These are phyloP conservation scores for Gadus macrocephalus DNA, from an alignment of 2,113 vertebrate species.

Conservation along the genomic window DNA sequence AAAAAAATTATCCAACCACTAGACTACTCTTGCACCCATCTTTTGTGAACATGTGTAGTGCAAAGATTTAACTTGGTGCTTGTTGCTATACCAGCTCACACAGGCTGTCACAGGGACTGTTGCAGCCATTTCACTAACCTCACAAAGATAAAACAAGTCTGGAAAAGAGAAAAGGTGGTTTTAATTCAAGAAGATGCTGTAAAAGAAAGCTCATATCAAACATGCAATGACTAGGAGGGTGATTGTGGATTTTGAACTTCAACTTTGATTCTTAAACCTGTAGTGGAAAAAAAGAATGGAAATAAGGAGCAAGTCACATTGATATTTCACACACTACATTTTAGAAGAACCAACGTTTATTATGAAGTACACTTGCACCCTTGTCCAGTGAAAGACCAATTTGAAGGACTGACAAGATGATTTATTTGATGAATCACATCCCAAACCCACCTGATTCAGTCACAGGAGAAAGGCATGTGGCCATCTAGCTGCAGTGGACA, in stretches of 20 bases:
- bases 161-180: not conserved
- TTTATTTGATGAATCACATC: conserved; percentile 3
- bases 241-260: not conserved
- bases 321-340: conserved; percentile 1
- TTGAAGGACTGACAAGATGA: not conserved
- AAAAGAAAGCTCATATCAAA: not conserved
- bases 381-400: not conserved
- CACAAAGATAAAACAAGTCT: not conserved
- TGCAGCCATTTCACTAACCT: not conserved
- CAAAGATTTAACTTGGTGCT: not conserved
- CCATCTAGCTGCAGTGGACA: conserved; percentile 7
- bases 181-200: not conserved
- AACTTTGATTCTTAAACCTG: not conserved
- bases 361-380: not conserved
- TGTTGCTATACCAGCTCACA: not conserved
- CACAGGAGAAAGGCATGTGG: conserved; percentile 7
- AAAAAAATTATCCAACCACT: too few species aligned
- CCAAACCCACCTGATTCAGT: conserved; percentile 2
- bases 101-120: not conserved
- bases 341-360: not conserved
- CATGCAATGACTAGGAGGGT: not conserved
- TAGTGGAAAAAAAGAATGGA: not conserved
- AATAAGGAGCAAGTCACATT: not conserved
- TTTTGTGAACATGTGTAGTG: not conserved
- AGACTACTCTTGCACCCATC: too few species aligned